A percentile compares a stretch with the other conserved stretches of the same genome.
Conservation (phyloP, 2,888 invertebrate species). For the Coecobrya sp. region DNA sequence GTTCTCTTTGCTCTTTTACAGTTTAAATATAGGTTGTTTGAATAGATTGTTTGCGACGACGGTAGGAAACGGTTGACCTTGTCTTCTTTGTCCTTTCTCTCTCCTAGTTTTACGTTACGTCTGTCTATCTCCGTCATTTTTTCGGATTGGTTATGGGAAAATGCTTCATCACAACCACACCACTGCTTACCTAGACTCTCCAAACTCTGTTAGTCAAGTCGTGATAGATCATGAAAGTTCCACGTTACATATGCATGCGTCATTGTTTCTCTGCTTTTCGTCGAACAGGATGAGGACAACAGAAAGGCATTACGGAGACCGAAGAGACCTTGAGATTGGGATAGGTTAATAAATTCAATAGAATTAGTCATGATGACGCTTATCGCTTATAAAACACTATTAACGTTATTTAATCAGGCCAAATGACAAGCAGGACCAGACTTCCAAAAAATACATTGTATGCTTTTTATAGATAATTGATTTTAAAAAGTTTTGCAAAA, state of each 20-base stretch:
- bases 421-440: neutral
- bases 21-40: neutral
- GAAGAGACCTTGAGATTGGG: constrained; percentile 33
- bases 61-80: constrained; percentile 52
- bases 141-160: constrained; percentile 18
- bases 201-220: neutral
- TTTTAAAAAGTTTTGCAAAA: too few relatives aligned
- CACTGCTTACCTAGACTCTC: neutral
- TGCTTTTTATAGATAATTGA: too few relatives aligned
- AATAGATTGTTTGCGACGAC: neutral
- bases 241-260: constrained; percentile 22
- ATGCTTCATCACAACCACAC: neutral
- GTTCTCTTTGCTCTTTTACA: neutral
- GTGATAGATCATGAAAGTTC: constrained; percentile 11
- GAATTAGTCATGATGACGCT: constrained; percentile 33
- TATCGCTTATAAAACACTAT: neutral
- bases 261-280: neutral
- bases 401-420: neutral
- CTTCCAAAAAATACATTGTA: too few relatives aligned
- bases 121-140: constrained; percentile 14
- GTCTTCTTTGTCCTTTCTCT: constrained; percentile 41
- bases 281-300: neutral
- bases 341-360: constrained; percentile 44
- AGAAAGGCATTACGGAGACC: neutral
- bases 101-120: neutral